Evolutionary conservation across 2,888 invertebrate genomes (phyloP), one percentile per base, ranked within the genome.

Genomic region (Ichneumon xanthorius): DNA sequence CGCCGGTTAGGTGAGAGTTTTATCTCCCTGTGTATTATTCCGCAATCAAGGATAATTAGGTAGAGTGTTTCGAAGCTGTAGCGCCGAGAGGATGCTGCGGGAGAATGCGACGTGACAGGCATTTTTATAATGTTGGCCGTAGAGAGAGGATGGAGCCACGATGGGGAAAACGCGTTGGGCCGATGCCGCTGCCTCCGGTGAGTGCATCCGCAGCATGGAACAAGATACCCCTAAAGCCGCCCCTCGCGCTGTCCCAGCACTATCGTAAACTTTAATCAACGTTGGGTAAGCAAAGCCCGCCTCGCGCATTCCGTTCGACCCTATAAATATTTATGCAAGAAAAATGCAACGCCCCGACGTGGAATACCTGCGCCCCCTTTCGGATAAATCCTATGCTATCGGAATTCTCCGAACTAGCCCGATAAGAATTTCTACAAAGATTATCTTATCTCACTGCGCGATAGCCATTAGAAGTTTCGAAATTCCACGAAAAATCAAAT

Each of bases 191-290:
- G 72, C 55, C 26, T 80, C 30, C 19, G 50, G 45, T 53, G 50
- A 73, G 72, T 50, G 58, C 53, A 50, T 45, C 37, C 26, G 48
- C 26, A 63, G 48, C 55, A 55, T 53, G 72, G 78, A 55, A 72
- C 68, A 76, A 79, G 76, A 73, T 72, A 79, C 45, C 79, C 61
- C 45, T 50, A 73, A 82, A 81, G 76, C 70, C 45, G 45, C 79
- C 58, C 79, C 45, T 19, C 40, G 45, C 45, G 76, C 58, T 40
- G 67, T 50, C 50, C 45, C 75, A 82, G 61, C 70, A 80, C 81
- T 80, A 86, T 84, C 84, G 79, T 86, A 86, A 86, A 84, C 68
- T 86, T 84, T 84, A 86, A 86, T 86, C 82, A 84, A 76, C 84
- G 82, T 80, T 86, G 67, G 76, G 63, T 77, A 84, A 86, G 79